Base-by-base conservation (phyloP, 2,113 vertebrate species). In the Dermatemys mawii region DNA sequence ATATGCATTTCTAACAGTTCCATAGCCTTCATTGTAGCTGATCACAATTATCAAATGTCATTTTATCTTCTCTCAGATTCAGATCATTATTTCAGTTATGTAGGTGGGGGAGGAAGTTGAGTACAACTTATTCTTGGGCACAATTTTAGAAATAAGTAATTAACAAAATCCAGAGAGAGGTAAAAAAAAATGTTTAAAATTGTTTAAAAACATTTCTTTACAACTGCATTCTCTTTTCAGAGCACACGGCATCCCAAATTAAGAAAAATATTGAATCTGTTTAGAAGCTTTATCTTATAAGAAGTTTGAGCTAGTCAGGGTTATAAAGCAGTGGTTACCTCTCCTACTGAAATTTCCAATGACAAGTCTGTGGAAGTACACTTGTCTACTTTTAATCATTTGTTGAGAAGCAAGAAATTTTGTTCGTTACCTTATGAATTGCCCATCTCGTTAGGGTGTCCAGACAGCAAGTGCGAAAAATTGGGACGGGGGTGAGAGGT, bases 251-350 rank as follows among this genome's bases (percentile, higher is more conserved):
- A 91, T 91, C 38, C 90, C 21, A 79, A 70, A 76, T 73, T 44
- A 32, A 26, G 83, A 79, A 70, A 19, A 86, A 81, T 3, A 1
- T 89, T 85, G 22, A 89, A 57, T 84, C 44, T 87, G 88, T 16
- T 54, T 57, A 41, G 46, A 89, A 81, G 60, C 8, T 93, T 91
- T 93, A 26, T 84, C 87, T 83, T 90, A n/a, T 87, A 51, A 90
- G 60, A 92, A 93, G 73, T 44, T 5, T 38, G 83, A 87, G 22
- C 35, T 96, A 46, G 7, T 2, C 0, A 55, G 89, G 24, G 22
- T 89, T 5, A 0, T 35, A 51, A 73, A 35, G 57, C 3, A 46
- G 70, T 16, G 22, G 60, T 38, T 67, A 57, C 26, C 10, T 87
- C 73, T 90, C 5, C 14, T 13, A 17, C 35, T 84, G 67, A 83